Base-by-base conservation (phyloP, 2,888 invertebrate genomes). In the Agonopterix arenella region DNA sequence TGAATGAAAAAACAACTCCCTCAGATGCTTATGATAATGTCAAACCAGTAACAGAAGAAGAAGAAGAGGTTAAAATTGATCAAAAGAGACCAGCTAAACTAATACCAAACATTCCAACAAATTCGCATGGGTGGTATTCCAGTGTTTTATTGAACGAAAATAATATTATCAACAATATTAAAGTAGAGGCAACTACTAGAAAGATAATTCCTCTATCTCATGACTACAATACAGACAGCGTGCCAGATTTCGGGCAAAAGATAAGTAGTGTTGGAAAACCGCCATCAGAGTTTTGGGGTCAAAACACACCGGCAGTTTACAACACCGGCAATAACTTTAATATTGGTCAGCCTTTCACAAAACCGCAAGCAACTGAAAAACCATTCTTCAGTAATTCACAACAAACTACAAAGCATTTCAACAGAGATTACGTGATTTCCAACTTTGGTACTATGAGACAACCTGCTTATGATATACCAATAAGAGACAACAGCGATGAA, bases 41-140 rank as follows among this genome's bases (percentile, higher is more conserved):
- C 0, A 77, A 76, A 59, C 75, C 74, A 37, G 73, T 76, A 0
- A 73, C 68, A 28, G 80, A 79, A 63, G 62, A 70, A 54, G 50
- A 62, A 10, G 65, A 74, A 52, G 70, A 73, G 10, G 55, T 62
- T 10, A 72, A 73, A 52, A 60, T 48, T 48, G 76, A 76, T 44
- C 66, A 72, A 37, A 80, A 75, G 45, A 73, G 79, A 57, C 82
- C 80, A 2, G 68, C 76, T 3, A 84, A 84, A 58, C 57, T 79
- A n/a, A 80, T 80, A 56, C 81, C 83, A 44, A 82, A 83, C 56
- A 69, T 79, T 52, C 75, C 80, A 42, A 85, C 83, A 0, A 89
- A 89, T 52, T 88, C 89, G 11, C 89, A 89, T 59, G 86, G 89
- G 28, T 89, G 89, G 89, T 86, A 86, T 62, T 84, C 88, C 1